Evolutionary conservation across 2,888 invertebrate genomes (phyloP).

Genomic region (Electrophaes corylata): DNA sequence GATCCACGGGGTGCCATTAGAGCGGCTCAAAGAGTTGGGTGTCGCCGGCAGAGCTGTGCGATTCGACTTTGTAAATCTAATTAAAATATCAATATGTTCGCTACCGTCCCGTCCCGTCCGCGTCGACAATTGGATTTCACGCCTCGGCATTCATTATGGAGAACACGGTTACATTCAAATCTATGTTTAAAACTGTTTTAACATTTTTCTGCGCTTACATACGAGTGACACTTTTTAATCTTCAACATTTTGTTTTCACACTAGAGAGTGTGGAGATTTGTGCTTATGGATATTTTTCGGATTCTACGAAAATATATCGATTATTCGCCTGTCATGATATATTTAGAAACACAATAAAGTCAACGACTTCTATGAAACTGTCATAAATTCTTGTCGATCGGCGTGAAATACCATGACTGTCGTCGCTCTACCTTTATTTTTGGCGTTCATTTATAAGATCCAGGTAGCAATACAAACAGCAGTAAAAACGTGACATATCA

Average conservation of each 20-base stretch:
- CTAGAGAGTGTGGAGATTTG: slow-evolving; percentile 21
- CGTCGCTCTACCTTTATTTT: slow-evolving; percentile 67
- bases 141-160: slow-evolving; percentile 61
- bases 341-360: slow-evolving; percentile 67
- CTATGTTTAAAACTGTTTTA: slow-evolving; percentile 7
- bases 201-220: not conserved
- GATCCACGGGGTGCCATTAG: slow-evolving; percentile 83
- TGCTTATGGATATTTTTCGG: slow-evolving; percentile 12
- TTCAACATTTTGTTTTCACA: slow-evolving; percentile 3
- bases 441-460: slow-evolving; percentile 51
- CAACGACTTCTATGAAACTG: slow-evolving; percentile 68
- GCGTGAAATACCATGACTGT: slow-evolving; percentile 61
- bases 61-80: slow-evolving; percentile 82
- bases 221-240: not conserved
- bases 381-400: slow-evolving; percentile 59
- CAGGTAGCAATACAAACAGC: slow-evolving; percentile 81
- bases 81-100: slow-evolving; percentile 84
- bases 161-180: slow-evolving; percentile 26
- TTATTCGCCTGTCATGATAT: slow-evolving; percentile 62
- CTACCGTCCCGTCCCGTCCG: slow-evolving; percentile 61
- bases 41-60: slow-evolving; percentile 69
- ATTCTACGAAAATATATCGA: slow-evolving; percentile 61
- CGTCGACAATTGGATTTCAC: slow-evolving; percentile 82
- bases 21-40: slow-evolving; percentile 81
- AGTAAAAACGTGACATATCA: slow-evolving; percentile 81